Percentiles rank a stretch among this genome's conserved stretches.
These are phyloP conservation scores for Lithophane semibrunnea DNA, from an alignment of 2,888 invertebrate species.

Conservation along the genomic window DNA sequence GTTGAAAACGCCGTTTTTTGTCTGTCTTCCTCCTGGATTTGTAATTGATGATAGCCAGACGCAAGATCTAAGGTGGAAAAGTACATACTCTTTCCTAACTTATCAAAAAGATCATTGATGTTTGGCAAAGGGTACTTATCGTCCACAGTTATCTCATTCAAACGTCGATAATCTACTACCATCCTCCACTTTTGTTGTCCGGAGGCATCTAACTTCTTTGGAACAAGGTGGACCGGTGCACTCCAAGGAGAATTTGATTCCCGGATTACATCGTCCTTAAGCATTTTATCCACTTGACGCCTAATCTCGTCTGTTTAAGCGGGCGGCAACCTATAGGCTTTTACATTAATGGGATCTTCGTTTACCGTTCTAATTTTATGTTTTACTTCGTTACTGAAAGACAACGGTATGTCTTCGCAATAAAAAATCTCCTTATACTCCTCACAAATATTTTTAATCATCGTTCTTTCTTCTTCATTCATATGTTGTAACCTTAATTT, in stretches of 20 bases:
- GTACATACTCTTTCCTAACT: not conserved
- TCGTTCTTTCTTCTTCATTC: not conserved
- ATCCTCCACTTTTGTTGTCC: no score
- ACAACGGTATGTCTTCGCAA: slow-evolving; percentile 3
- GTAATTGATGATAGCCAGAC: not conserved
- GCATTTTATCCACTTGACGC: not conserved
- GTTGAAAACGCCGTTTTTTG: no score
- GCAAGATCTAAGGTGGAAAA: not conserved
- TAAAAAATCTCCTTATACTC: not conserved
- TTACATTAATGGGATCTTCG: not conserved
- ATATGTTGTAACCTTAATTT: not conserved
- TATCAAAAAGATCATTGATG: no score
- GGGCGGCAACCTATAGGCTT: not conserved
- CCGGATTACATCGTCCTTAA: not conserved
- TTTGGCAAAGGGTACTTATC: no score
- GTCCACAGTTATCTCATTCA: no score
- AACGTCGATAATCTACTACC: no score
- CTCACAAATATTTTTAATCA: not conserved
- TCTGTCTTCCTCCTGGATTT: no score
- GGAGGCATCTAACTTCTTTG: no score
- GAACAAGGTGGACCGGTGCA: not conserved
- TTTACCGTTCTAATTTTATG: not conserved
- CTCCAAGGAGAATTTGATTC: not conserved
- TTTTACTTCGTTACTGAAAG: not conserved
- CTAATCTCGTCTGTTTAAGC: not conserved